Base-by-base conservation (phyloP, 2,113 vertebrate species). In the Trematocara unimaculatum region DNA sequence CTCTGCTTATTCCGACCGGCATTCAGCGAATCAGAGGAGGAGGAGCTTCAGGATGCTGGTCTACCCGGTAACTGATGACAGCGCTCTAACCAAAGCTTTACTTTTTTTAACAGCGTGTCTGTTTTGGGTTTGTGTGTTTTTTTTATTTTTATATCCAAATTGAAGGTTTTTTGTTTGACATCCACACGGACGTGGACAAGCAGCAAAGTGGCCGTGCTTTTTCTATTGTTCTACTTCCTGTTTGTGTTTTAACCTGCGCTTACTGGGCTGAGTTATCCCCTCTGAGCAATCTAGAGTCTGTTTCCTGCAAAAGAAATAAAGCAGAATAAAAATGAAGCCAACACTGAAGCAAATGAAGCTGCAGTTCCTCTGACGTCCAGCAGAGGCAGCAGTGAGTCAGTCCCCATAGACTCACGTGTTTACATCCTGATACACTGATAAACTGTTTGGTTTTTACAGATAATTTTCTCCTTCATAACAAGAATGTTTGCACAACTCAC, bases 1-100 rank as follows among this genome's bases (percentile, higher is more conserved):
- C 62, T 74, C 87, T 58, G 88, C 85, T 89, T 87, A 87, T 94
- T 94, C 92, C 13, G 11, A 87, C 84, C 47, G 49, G 87, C 91
- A 93, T 94, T 89, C 74, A 17, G 6, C 18, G 78, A 29, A 17
- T 29, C 49, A 5, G 17, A 55, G 31, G 77, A 81, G 38, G 54
- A 74, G 49, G 64, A 82, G 78, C 81, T 82, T 67, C 29, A 45
- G 86, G 85, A 89, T 93, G 90, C 90, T 85, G 91, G 91, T 88
- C 55, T 4, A 81, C 31, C 53, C 18, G 84, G 77, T 79, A 87
- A 82, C 87, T 42, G 40, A 58, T 70, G 81, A 17, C 17, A 77
- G 51, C 11, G 2, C 58, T 87, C 42, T 55, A 56, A 91, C 84
- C 64, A 13, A 77, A 79, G 89, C 83, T 82, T 58, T 33, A 78